Base-by-base conservation (phyloP, 2,797 vertebrate genomes). In the Ispidina picta region DNA sequence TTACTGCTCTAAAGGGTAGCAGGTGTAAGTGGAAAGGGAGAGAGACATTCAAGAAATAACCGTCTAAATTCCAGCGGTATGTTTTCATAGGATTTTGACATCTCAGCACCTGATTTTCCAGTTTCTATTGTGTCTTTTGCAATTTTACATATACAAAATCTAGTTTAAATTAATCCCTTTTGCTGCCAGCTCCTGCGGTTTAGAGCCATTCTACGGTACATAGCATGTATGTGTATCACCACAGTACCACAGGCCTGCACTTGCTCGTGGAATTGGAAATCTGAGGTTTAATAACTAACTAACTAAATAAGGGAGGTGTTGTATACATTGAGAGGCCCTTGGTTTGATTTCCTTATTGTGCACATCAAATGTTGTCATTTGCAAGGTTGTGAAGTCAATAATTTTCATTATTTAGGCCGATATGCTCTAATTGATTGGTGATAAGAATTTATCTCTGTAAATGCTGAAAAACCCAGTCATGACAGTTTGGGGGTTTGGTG, bases 61-160 rank as follows among this genome's bases (percentile, higher is more conserved):
- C 60, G 39, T 35, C 73, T 85, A 52, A 55, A 89, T 72, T 31
- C 48, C 48, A 54, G 13, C 69, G 48, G 6, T 80, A 6, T 44
- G 18, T 90, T 86, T 94, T 93, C 63, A 31, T 16, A 20, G 72
- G 48, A 49, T 83, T 92, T 84, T 82, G 74, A 82, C n/a, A 16
- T 66, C 41, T 64, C 33, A 59, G 23, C 51, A 41, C 22, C 28
- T 56, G 51, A 62, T 26, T 62, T 3, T 1, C 28, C 55, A 75
- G 48, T 35, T 71, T 65, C 33, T 16, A 12, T 79, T 73, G 25
- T 35, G 14, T 43, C 26, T 35, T 43, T 39, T 63, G 29, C 25
- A 31, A 19, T 83, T 80, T 55, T 85, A 59, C 11, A 1, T 80
- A 43, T 12, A 13, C 31, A 58, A 56, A 59, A 48, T 62, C 7